Evolutionary conservation across 2,113 vertebrate genomes (phyloP).

Genomic region (Tretioscincus oriximinensis): DNA sequence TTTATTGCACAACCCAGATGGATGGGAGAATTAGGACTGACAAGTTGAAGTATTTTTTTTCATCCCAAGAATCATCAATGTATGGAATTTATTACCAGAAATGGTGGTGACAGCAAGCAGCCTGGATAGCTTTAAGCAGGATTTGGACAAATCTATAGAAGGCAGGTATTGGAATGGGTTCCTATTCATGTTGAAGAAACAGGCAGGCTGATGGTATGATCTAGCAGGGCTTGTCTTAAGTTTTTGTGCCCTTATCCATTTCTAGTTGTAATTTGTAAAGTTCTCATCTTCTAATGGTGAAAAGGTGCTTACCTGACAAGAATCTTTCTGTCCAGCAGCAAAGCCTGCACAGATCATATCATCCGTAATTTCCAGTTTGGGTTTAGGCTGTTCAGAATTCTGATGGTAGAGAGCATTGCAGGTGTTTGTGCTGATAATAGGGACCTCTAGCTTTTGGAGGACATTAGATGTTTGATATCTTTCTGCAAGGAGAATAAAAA

Average conservation of each 20-base stretch:
- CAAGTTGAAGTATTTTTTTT: no score
- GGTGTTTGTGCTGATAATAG: slow-evolving; percentile 20
- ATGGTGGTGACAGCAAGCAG: not conserved
- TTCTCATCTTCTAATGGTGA: not conserved
- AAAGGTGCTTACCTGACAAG: slow-evolving; percentile 59
- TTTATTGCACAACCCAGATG: no score
- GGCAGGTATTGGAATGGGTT: no score
- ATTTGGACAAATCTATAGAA: no score
- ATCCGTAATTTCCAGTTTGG: slow-evolving; percentile 26
- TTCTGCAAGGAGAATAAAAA: not conserved
- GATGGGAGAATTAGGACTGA: no score
- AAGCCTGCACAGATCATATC: slow-evolving; percentile 70
- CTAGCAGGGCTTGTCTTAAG: no score
- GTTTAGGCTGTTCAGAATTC: not conserved
- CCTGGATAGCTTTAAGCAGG: not conserved
- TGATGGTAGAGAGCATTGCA: slow-evolving; percentile 21
- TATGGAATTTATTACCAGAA: not conserved
- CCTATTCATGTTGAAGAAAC: no score
- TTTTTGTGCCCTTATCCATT: no score
- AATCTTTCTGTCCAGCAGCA: slow-evolving; percentile 56
- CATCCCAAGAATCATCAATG: no score
- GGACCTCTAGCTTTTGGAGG: slow-evolving; percentile 22
- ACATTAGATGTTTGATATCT: not conserved
- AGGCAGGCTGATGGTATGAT: no score
- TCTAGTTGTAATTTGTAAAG: not conserved